These are phyloP conservation scores for Balearica regulorum DNA, from an alignment of 2,797 vertebrate genomes.

Conservation along the genomic window DNA sequence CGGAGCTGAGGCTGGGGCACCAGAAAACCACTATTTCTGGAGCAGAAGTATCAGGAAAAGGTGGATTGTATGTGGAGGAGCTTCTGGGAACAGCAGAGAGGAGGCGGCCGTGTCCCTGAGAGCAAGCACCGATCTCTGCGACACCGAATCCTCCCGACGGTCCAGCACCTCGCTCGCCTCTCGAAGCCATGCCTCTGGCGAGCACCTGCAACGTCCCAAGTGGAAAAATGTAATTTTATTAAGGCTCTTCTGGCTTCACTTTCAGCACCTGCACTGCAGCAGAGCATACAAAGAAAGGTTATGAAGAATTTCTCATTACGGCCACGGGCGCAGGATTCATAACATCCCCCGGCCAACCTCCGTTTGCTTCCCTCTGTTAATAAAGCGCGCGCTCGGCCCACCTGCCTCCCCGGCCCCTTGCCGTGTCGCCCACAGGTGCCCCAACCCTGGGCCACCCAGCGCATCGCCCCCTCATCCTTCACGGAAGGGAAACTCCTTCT, in stretches of 20 bases:
- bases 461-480: not conserved
- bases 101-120: not conserved
- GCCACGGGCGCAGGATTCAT: not conserved
- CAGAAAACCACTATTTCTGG: not conserved
- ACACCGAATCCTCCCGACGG: fast-evolving
- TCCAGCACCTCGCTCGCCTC: fast-evolving
- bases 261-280: slow-evolving; percentile 40
- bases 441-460: not conserved
- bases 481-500: not conserved
- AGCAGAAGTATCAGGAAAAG: not conserved
- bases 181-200: not conserved
- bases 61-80: not conserved
- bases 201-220: not conserved
- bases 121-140: not conserved
- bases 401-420: not conserved
- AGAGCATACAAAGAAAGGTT: slow-evolving; percentile 3
- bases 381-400: not conserved
- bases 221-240: slow-evolving; percentile 21
- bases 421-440: not conserved
- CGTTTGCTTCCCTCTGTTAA: not conserved
- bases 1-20: not conserved
- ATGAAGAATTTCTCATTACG: slow-evolving; percentile 18
- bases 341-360: not conserved
- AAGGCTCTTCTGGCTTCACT: not conserved
- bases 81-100: not conserved